Evolutionary conservation across 2,797 vertebrate species (phyloP).

Genomic region (Poeciliopsis paucimaculata): DNA sequence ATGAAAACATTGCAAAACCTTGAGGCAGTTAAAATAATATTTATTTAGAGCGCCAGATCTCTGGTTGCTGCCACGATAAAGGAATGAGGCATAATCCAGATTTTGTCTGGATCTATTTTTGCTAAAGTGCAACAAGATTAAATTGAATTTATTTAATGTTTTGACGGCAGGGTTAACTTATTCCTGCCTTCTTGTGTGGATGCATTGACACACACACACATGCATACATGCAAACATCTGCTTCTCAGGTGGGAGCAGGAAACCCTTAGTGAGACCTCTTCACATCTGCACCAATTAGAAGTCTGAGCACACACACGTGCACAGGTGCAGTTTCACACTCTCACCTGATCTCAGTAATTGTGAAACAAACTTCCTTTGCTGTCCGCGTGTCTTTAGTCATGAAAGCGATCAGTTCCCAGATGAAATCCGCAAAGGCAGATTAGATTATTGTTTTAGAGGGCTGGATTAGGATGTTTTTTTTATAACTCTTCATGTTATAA

Average conservation of each 20-base stretch:
- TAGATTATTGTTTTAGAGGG: constrained; percentile 42
- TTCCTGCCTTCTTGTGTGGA: constrained; percentile 2
- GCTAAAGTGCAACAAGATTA: constrained; percentile 12
- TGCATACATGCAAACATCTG: constrained; percentile 54
- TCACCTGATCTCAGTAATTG: constrained; percentile 35
- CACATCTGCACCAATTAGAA: constrained; percentile 56
- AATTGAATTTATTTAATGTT: constrained; percentile 23
- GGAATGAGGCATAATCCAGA: background rate
- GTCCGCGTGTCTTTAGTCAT: constrained; percentile 28
- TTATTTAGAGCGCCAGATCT: background rate
- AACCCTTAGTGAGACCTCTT: constrained; percentile 35
- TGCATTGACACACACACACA: constrained; percentile 10
- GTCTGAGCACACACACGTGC: constrained; percentile 17
- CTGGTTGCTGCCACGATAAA: background rate
- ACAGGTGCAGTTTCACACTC: constrained; percentile 28
- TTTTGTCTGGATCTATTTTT: background rate
- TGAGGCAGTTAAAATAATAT: background rate
- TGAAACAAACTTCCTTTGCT: constrained; percentile 22
- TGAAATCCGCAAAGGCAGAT: constrained; percentile 45
- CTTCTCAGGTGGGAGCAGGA: constrained; percentile 59
- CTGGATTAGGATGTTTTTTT: constrained; percentile 41
- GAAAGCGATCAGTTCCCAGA: constrained; percentile 21
- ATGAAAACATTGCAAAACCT: background rate
- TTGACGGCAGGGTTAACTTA: constrained; percentile 7
- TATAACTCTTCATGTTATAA: constrained; percentile 36